These are phyloP conservation scores for Drosophila kepulauana DNA, from an alignment of 1,140 invertebrate genomes.

Conservation along the genomic window DNA sequence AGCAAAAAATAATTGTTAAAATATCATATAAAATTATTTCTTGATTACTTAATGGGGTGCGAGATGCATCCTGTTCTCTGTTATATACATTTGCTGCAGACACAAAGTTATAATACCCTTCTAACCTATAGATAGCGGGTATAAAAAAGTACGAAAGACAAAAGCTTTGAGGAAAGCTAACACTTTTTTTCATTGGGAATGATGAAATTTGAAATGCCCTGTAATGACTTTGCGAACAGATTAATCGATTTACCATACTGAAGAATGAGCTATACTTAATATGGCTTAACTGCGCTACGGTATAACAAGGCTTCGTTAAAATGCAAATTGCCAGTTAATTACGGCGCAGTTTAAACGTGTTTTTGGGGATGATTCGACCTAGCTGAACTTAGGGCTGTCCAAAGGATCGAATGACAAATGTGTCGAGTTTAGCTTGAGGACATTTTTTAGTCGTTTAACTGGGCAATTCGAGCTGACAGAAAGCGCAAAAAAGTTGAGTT, in stretches of 20 bases:
- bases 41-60: too few species aligned
- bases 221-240: neutral
- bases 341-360: conserved; percentile 26
- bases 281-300: neutral
- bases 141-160: conserved; percentile 2
- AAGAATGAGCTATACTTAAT: neutral
- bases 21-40: too few species aligned
- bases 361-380: conserved; percentile 6
- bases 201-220: conserved; percentile 1
- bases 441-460: conserved; percentile 20
- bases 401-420: conserved; percentile 70
- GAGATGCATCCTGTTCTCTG: too few species aligned
- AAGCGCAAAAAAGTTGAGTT: conserved; percentile 24
- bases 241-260: neutral
- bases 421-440: conserved; percentile 32
- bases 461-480: conserved; percentile 7
- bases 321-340: conserved; percentile 74
- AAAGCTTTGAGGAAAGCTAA: conserved; percentile 1
- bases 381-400: neutral
- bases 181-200: neutral
- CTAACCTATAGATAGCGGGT: too few species aligned
- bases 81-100: too few species aligned
- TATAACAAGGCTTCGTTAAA: conserved; percentile 27
- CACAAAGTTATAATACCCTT: too few species aligned
- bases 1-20: too few species aligned